These are phyloP conservation scores for Candidula unifasciata DNA, from an alignment of 2,888 invertebrate genomes.

Conservation along the genomic window DNA sequence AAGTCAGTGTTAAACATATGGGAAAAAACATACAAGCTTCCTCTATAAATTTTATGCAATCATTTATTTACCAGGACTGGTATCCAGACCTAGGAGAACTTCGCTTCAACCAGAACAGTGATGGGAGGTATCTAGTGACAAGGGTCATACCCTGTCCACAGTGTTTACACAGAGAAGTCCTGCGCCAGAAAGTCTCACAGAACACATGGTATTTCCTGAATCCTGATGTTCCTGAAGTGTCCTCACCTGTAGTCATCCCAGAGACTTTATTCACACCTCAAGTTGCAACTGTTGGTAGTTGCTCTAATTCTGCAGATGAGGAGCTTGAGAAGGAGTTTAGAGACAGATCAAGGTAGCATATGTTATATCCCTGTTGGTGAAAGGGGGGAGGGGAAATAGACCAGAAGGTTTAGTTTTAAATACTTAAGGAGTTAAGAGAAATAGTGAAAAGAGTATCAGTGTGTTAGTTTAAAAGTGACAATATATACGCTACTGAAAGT, in stretches of 20 bases:
- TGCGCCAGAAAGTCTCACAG: conserved; percentile 49
- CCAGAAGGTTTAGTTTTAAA: no score
- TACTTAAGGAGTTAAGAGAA: no score
- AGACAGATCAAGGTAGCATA: neutral
- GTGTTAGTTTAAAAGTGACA: no score
- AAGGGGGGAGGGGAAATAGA: neutral
- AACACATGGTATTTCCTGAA: conserved; percentile 56
- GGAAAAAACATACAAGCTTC: no score
- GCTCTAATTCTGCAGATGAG: no score
- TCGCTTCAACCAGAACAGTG: conserved; percentile 97
- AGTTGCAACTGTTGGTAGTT: neutral
- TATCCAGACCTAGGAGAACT: conserved; percentile 94
- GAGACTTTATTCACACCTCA: neutral
- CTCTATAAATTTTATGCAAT: neutral
- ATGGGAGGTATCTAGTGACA: conserved; percentile 95
- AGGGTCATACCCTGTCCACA: conserved; percentile 93
- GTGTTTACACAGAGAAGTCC: conserved; percentile 82
- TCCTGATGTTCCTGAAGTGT: conserved; percentile 52
- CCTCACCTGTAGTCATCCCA: conserved; percentile 48
- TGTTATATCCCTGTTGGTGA: neutral
- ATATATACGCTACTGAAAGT: no score
- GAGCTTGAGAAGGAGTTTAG: neutral
- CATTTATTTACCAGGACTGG: conserved; percentile 81
- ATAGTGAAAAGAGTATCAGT: no score
- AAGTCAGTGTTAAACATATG: no score